Conservation (phyloP, 2,888 invertebrate species). For the Parapristionchus giblindavisi region DNA sequence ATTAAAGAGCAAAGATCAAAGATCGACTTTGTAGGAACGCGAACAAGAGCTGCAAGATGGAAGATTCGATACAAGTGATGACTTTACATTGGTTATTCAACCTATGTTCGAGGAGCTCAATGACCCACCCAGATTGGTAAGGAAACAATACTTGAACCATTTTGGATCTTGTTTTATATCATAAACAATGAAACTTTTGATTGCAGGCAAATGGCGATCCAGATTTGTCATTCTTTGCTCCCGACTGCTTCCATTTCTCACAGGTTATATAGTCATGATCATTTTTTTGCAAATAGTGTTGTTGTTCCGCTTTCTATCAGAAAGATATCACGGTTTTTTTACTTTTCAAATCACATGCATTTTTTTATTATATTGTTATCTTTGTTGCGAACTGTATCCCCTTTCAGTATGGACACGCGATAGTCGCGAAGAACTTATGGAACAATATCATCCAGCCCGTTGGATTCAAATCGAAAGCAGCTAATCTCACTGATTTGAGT, state of each 20-base stretch:
- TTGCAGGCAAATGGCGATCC: slow-evolving; percentile 48
- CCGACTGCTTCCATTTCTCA: slow-evolving; percentile 61
- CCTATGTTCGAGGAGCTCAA: slow-evolving; percentile 58
- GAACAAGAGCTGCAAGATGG: slow-evolving; percentile 19
- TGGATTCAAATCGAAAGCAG: slow-evolving; percentile 38
- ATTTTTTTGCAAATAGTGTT: too few relatives aligned
- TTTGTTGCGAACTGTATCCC: too few relatives aligned
- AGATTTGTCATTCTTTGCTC: slow-evolving; percentile 57
- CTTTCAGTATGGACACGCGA: slow-evolving; percentile 57
- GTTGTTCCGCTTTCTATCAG: too few relatives aligned
- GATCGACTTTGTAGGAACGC: background rate
- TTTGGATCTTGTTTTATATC: background rate
- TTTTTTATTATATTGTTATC: too few relatives aligned
- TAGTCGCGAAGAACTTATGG: slow-evolving; percentile 53
- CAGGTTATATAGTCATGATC: too few relatives aligned
- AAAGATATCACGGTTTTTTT: too few relatives aligned
- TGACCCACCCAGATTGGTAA: slow-evolving; percentile 46
- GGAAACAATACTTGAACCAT: background rate
- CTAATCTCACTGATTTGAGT: slow-evolving; percentile 45
- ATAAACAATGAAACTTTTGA: background rate
- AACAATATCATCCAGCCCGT: slow-evolving; percentile 43
- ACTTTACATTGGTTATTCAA: slow-evolving; percentile 60
- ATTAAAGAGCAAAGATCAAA: background rate
- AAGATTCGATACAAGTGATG: slow-evolving; percentile 53
- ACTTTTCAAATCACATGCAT: too few relatives aligned